These are phyloP conservation scores for Xanthorhoe designata DNA, from an alignment of 2,888 invertebrate species.

Conservation along the genomic window DNA sequence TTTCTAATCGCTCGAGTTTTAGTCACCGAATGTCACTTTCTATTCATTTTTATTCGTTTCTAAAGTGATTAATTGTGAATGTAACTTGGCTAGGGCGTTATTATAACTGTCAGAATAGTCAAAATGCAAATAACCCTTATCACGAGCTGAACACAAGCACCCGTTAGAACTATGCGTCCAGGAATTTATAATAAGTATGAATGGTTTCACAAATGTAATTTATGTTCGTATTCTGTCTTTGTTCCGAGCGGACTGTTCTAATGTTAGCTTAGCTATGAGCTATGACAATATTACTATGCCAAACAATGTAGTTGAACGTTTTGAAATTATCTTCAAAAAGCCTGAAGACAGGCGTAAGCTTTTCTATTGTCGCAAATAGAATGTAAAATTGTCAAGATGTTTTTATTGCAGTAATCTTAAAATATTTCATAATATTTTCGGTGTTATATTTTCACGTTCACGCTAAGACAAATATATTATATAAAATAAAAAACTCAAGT, in stretches of 20 bases:
- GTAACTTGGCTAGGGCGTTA: too few species aligned
- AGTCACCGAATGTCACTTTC: too few species aligned
- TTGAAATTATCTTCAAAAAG: not conserved
- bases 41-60: too few species aligned
- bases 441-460: too few species aligned
- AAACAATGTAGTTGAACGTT: not conserved
- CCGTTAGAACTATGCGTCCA: constrained; percentile 16
- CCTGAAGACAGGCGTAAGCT: not conserved
- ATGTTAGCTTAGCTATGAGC: constrained; percentile 29
- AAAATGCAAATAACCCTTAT: constrained; percentile 22
- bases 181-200: constrained; percentile 27
- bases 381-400: not conserved
- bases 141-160: constrained; percentile 8
- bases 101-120: not conserved
- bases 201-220: constrained; percentile 28
- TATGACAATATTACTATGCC: constrained; percentile 19
- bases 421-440: too few species aligned
- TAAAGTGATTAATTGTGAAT: too few species aligned
- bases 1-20: too few species aligned
- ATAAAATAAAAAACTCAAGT: too few species aligned
- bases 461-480: too few species aligned
- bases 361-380: not conserved
- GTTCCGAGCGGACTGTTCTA: constrained; percentile 25
- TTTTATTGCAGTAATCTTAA: too few species aligned
- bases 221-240: constrained; percentile 24